phyloP scores from a whole-genome alignment of 2,113 vertebrate species.

The Ophiodon elongatus region DNA sequence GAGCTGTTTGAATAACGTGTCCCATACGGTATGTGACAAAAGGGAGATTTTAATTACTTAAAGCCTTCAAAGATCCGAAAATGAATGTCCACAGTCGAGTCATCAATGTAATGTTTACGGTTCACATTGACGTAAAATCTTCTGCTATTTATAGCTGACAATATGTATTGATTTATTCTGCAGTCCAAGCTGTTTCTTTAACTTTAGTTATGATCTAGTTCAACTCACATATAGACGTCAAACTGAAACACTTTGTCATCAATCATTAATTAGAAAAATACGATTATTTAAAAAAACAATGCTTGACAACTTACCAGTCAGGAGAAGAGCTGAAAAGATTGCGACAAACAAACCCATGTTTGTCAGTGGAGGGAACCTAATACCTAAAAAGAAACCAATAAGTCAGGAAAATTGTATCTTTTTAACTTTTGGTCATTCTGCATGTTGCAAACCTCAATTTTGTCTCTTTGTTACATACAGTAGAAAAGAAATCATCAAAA shows the following conservation, averaged over 20 bases:
- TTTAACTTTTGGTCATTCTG: background rate
- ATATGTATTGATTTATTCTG: background rate
- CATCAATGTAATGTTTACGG: background rate
- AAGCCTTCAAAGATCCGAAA: background rate
- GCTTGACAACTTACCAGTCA: constrained; percentile 32
- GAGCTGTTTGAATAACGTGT: background rate
- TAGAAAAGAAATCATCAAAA: background rate
- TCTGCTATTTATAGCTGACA: background rate
- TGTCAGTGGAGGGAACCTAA: constrained; percentile 16
- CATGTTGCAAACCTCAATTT: background rate
- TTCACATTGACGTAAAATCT: background rate
- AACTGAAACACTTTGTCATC: background rate
- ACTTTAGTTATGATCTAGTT: background rate
- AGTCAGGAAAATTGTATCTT: background rate
- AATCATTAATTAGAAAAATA: background rate
- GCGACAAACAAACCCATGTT: constrained; percentile 40
- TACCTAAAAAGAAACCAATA: background rate
- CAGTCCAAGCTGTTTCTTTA: background rate
- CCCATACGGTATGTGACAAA: background rate
- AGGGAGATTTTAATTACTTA: background rate
- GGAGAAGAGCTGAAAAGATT: constrained; percentile 41
- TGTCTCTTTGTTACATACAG: background rate
- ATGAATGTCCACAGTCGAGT: background rate
- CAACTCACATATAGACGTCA: background rate
- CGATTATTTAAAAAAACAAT: background rate